phyloP scores from a whole-genome alignment of 2,113 vertebrate species.

The Pipra filicauda region DNA sequence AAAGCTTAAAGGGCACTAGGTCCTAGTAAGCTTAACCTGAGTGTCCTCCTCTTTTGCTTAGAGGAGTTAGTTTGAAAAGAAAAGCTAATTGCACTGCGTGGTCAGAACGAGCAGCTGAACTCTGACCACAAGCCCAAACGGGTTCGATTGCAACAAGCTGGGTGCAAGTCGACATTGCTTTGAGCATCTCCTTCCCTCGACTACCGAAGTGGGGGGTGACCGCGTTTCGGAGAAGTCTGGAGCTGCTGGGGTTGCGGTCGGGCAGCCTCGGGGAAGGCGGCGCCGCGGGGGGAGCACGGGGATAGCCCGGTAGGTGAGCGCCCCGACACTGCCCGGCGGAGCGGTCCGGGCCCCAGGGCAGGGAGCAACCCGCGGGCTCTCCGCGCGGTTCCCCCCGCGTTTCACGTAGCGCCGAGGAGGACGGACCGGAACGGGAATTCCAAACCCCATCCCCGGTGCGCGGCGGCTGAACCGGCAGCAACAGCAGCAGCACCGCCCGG shows the following conservation, averaged over 20 bases:
- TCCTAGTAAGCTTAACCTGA: not conserved
- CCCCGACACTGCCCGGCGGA: not conserved
- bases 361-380: not conserved
- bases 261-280: not conserved
- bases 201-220: not conserved
- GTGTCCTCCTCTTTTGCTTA: not conserved
- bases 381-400: not conserved
- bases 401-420: not conserved
- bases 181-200: not conserved
- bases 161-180: not conserved
- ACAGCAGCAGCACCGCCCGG: not conserved
- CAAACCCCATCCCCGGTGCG: not conserved
- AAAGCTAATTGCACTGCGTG: not conserved
- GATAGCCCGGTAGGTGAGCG: not conserved
- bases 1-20: not conserved
- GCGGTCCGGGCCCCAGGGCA: not conserved
- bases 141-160: not conserved
- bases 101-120: not conserved
- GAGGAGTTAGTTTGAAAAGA: not conserved
- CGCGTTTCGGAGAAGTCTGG: not conserved
- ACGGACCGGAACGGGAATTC: slow-evolving; percentile 26
- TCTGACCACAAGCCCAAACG: not conserved
- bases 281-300: not conserved
- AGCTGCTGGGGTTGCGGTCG: not conserved
- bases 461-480: not conserved